Conservation (phyloP, 1,140 invertebrate species). For the Drosophila pandora region DNA sequence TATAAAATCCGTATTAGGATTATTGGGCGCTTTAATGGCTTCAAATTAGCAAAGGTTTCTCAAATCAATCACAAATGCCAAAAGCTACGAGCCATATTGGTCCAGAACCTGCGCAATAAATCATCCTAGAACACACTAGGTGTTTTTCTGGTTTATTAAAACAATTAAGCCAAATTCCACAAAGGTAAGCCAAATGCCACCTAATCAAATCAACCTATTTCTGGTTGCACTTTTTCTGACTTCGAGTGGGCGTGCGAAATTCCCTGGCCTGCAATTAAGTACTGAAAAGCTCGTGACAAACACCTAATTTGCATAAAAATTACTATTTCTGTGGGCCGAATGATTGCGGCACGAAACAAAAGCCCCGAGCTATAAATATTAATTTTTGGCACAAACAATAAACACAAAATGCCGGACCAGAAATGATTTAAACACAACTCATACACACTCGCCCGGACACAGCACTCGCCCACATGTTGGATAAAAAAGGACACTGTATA, state of each 20-base stretch:
- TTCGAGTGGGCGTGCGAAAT: slow-evolving; percentile 16
- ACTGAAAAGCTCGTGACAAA: slow-evolving; percentile 41
- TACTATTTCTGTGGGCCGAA: slow-evolving; percentile 25
- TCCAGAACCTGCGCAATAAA: no score
- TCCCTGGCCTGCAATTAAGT: slow-evolving; percentile 26
- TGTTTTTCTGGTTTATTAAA: neutral
- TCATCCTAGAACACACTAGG: no score
- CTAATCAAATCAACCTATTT: slow-evolving; percentile 8
- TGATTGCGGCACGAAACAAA: slow-evolving; percentile 29
- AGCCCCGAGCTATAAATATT: slow-evolving; percentile 38
- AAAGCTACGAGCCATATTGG: no score
- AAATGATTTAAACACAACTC: slow-evolving; percentile 22
- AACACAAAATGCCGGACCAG: slow-evolving; percentile 13
- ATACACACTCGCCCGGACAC: neutral
- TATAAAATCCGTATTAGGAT: slow-evolving; percentile 59
- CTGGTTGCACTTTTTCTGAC: neutral
- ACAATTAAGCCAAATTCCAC: neutral
- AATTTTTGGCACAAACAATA: slow-evolving; percentile 40
- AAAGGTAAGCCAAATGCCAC: slow-evolving; percentile 8
- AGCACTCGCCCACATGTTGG: neutral
- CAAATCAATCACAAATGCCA: no score
- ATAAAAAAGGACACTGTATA: slow-evolving; percentile 29
- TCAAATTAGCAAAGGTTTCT: slow-evolving; percentile 4
- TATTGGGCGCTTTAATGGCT: slow-evolving; percentile 30
- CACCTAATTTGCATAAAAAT: slow-evolving; percentile 44